Evolutionary conservation across 2,797 vertebrate species (phyloP).

Genomic region (Fistularia tabacaria): DNA sequence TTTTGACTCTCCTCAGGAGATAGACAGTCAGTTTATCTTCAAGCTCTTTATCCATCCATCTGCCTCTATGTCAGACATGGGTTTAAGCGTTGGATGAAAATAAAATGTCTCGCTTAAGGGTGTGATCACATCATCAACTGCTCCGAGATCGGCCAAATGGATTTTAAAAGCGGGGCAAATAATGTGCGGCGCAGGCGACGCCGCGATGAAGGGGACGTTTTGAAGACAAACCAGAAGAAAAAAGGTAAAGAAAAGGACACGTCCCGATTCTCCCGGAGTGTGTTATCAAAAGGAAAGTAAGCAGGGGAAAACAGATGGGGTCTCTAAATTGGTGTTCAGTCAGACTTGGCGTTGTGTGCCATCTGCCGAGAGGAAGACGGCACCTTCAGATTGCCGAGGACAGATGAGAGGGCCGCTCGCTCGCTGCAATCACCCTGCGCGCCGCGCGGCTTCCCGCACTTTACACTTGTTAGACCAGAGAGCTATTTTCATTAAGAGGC

Average conservation of each 20-base stretch:
- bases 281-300: slow-evolving; percentile 54
- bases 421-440: slow-evolving; percentile 39
- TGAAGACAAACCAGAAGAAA: slow-evolving; percentile 21
- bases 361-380: slow-evolving; percentile 66
- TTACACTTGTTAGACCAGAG: slow-evolving; percentile 28
- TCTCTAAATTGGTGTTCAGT: slow-evolving; percentile 67
- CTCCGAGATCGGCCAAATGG: too few species aligned
- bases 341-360: slow-evolving; percentile 62
- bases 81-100: too few species aligned
- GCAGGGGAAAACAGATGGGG: slow-evolving; percentile 66
- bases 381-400: slow-evolving; percentile 58
- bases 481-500: slow-evolving; percentile 37
- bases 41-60: too few species aligned
- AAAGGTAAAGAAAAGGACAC: slow-evolving; percentile 34
- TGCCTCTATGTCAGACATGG: too few species aligned
- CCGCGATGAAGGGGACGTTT: too few species aligned
- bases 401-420: slow-evolving; percentile 51
- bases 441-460: slow-evolving; percentile 25
- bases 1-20: too few species aligned
- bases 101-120: too few species aligned
- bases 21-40: too few species aligned
- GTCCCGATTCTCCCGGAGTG: slow-evolving; percentile 32
- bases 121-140: too few species aligned
- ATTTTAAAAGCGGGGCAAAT: too few species aligned
- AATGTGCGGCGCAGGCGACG: too few species aligned